Base-by-base conservation (phyloP, 1,140 invertebrate genomes). In the Drosophila micromelanica region DNA sequence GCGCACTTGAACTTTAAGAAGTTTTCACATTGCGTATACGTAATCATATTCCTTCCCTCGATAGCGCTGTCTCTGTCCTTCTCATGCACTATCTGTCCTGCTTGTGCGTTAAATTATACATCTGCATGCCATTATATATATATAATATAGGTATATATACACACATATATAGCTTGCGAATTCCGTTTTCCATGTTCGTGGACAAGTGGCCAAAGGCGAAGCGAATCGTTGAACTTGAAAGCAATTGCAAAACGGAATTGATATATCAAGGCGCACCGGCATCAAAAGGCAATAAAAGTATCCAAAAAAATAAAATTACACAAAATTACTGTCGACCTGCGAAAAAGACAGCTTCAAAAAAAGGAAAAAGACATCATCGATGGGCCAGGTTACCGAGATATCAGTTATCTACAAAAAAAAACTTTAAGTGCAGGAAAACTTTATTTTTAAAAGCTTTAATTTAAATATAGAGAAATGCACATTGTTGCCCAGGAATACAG, bases 1-100 rank as follows among this genome's bases (percentile, higher is more conserved):
- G 76, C 55, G 74, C 57, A 85, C 82, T 86, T 86, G 82, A 86
- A 86, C 63, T 76, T 81, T 60, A 87, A 86, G 82, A 86, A 86
- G 82, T 86, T 74, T 81, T 42, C 75, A 81, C 82, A 75, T 81
- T 86, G 82, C 82, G 82, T 86, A 86, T 86, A 81, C 82, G 82
- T 76, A 86, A 86, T 87, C 75, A 81, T 78, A 87, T 87, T 73
- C 15, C 32, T 3, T 6, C 5, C 3, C 60, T 52, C 67, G 51
- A 17, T 38, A 11, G 27, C 51, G n/a, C n/a, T 30, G 13, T 15
- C 42, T 37, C 30, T 49, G 23, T 27, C 17, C 20, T 12, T 54
- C 27, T 3, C 52, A 51, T 51, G 59, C 40, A 37, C 40, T 64
- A 15, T 45, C 30, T 51, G 32, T 52, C 49, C 20, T 38, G 38